Evolutionary conservation across 1,140 invertebrate genomes (phyloP), one percentile per base, ranked within the genome.

Genomic region (Philotrypesis tridentata): DNA sequence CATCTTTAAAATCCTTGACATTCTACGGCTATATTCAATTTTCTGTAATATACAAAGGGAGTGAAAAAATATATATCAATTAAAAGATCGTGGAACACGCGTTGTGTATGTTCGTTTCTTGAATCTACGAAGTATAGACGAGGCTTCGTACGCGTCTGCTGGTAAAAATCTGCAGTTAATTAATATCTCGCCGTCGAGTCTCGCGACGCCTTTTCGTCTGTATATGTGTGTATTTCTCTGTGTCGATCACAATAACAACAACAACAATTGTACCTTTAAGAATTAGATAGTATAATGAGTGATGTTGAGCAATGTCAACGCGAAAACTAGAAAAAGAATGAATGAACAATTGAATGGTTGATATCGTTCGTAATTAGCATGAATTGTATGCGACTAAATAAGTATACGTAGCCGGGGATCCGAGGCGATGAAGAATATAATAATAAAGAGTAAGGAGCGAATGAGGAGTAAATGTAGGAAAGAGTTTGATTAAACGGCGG

Each of bases 211-310:
- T 55, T 12, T n/a, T 25, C 37, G 23, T 9, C 3, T 37, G 33
- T 37, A 37, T 37, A 9, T 37, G 33, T 37, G 3, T 37, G 33
- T 37, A 37, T 37, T n/a, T n/a, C n/a, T n/a, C n/a, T 23, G 21
- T n/a, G 43, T 73, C 12, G 27, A 74, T 74, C 72, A 31, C 72
- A 74, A 74, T 74, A 74, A 74, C 43, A 74, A 74, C 27, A 74
- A 74, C 72, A 74, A 74, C 25, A 27, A 55, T n/a, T 74, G 37
- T 43, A 43, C 68, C 9, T 71, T 71, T 43, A 71, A 71, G 25
- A 65, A 65, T 65, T 65, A 65, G 61, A 12, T 65, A 65, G 3
- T 5, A 65, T 65, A 65, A 27, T 65, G 27, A 29, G 61, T 65
- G 33, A 5, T 9, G 9, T 37, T 9, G 33, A 37, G 33, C 61